Percentiles rank a stretch among this genome's conserved stretches.
phyloP scores from a whole-genome alignment of 2,797 vertebrate species.

The Neopelma chrysocephalum region DNA sequence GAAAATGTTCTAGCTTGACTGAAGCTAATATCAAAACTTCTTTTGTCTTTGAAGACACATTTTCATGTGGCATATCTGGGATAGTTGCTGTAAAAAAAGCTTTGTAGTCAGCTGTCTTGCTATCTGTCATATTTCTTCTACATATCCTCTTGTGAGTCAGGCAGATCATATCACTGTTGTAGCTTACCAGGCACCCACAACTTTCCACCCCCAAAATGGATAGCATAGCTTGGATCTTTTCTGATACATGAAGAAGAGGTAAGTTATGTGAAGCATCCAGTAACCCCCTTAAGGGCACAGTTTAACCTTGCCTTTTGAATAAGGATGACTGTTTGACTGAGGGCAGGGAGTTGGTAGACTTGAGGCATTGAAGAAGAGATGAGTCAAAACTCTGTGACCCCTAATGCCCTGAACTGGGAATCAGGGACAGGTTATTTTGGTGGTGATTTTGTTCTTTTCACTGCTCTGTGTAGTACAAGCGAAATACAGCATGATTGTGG shows the following conservation, averaged over 20 bases:
- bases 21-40: background rate
- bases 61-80: constrained; percentile 26
- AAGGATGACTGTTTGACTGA: background rate
- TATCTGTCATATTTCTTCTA: background rate
- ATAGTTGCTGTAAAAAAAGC: background rate
- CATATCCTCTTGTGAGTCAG: background rate
- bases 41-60: background rate
- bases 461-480: background rate
- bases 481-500: rapidly evolving
- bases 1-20: constrained; percentile 8
- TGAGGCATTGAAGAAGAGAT: background rate
- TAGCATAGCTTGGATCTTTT: background rate
- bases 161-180: background rate
- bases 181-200: background rate
- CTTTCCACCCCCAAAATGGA: background rate
- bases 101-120: constrained; percentile 1
- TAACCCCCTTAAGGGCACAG: background rate
- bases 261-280: background rate
- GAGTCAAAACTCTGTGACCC: background rate
- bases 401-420: background rate
- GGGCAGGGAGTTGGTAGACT: rapidly evolving
- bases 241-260: background rate
- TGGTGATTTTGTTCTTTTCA: background rate
- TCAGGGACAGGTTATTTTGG: background rate
- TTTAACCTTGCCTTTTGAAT: background rate